Conservation (phyloP, 2,888 invertebrate genomes). For the Hydropsyche betteni region DNA sequence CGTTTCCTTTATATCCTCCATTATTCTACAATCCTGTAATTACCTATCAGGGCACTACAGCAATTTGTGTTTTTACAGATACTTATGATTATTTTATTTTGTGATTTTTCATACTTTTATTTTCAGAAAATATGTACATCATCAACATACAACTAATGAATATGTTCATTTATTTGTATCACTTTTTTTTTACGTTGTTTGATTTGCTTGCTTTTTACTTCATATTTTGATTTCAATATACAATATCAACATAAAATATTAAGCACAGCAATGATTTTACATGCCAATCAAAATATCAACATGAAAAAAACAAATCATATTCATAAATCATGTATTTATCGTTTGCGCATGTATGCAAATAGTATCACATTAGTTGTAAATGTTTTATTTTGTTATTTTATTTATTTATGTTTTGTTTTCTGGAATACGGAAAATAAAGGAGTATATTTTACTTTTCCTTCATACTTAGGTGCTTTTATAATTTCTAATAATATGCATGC, state of each 20-base stretch:
- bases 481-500: too few species aligned
- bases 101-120: conserved; percentile 3
- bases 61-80: conserved; percentile 34
- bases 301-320: conserved; percentile 1
- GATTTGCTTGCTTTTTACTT: conserved; percentile 14
- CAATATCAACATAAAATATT: too few species aligned
- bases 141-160: conserved; percentile 9
- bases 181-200: not conserved
- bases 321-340: not conserved
- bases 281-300: not conserved
- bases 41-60: conserved; percentile 48
- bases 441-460: conserved; percentile 6
- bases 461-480: too few species aligned
- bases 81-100: conserved; percentile 13
- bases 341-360: conserved; percentile 15
- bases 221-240: not conserved
- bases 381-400: not conserved
- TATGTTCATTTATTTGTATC: conserved; percentile 5
- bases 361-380: conserved; percentile 2
- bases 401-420: conserved; percentile 11
- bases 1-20: conserved; percentile 26
- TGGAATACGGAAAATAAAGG: conserved; percentile 26
- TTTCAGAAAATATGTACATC: conserved; percentile 20
- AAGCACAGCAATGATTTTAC: too few species aligned
- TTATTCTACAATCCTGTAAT: conserved; percentile 26